Percentiles rank a stretch among this genome's conserved stretches.
Evolutionary conservation across 2,113 vertebrate species (phyloP).

Genomic region (Pelusios castaneus): DNA sequence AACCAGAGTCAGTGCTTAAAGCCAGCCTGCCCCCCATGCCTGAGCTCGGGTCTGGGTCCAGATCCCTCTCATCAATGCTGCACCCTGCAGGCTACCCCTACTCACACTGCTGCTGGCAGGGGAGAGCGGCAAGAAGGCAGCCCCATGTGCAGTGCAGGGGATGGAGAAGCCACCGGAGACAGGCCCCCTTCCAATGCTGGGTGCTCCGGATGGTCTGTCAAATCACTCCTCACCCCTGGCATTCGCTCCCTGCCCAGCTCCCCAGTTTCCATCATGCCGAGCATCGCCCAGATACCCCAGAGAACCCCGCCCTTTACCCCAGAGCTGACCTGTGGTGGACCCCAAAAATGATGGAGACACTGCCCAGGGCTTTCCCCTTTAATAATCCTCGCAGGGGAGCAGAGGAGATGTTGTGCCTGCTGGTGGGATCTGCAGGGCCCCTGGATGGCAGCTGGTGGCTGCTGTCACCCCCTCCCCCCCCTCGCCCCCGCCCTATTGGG

Average conservation of each 20-base stretch:
- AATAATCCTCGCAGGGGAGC: not conserved
- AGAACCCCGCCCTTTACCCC: not conserved
- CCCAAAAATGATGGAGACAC: not conserved
- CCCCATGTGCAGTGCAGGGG: not conserved
- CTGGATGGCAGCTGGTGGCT: too few species aligned
- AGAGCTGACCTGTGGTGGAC: not conserved
- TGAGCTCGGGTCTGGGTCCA: too few species aligned
- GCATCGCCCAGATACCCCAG: too few species aligned
- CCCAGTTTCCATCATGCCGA: not conserved
- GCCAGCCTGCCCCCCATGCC: too few species aligned
- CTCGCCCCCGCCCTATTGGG: too few species aligned
- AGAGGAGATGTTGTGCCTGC: too few species aligned
- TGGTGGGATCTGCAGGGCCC: too few species aligned
- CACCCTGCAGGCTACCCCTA: not conserved
- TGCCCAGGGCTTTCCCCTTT: not conserved
- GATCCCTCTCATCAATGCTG: accelerated
- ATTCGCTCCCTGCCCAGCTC: too few species aligned
- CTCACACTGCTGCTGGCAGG: not conserved
- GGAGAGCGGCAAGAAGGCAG: too few species aligned
- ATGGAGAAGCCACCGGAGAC: too few species aligned
- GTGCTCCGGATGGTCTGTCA: not conserved
- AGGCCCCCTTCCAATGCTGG: not conserved
- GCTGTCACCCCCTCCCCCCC: too few species aligned
- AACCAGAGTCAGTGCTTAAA: not conserved
- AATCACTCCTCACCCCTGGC: too few species aligned